Evolutionary conservation across 2,888 invertebrate genomes (phyloP).

Genomic region (Thysanoteuthis rhombus): DNA sequence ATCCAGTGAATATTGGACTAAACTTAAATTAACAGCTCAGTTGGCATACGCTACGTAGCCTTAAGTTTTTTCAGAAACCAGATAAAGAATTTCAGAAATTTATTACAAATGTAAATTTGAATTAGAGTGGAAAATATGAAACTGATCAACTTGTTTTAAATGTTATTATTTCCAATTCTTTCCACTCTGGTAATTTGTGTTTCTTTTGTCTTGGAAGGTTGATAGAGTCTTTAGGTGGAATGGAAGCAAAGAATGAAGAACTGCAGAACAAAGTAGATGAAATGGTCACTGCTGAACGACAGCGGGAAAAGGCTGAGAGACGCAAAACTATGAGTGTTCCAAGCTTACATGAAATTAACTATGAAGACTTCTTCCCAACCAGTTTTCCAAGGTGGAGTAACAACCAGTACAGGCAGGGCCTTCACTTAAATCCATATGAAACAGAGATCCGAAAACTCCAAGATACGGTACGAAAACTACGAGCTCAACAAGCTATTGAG

Average conservation of each 20-base stretch:
- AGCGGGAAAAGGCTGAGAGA: constrained; percentile 45
- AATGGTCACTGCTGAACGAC: constrained; percentile 64
- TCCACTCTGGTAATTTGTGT: neutral
- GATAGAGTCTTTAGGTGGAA: constrained; percentile 76
- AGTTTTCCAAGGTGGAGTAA: constrained; percentile 47
- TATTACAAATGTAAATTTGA: too few species aligned
- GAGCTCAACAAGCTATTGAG: constrained; percentile 57
- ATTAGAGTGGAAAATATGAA: too few species aligned
- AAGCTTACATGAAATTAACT: constrained; percentile 45
- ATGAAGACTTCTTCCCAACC: constrained; percentile 52
- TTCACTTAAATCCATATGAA: constrained; percentile 58
- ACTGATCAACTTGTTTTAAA: too few species aligned
- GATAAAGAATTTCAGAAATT: too few species aligned
- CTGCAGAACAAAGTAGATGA: constrained; percentile 84
- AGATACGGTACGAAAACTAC: constrained; percentile 56
- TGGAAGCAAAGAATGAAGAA: constrained; percentile 86
- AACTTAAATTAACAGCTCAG: too few species aligned
- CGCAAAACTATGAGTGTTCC: constrained; percentile 52
- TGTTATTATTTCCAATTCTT: neutral
- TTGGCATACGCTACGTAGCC: too few species aligned
- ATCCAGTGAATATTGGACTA: too few species aligned
- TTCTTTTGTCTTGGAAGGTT: constrained; percentile 43
- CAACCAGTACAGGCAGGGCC: constrained; percentile 51
- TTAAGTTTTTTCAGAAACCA: too few species aligned
- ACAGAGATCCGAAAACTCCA: constrained; percentile 59